Evolutionary conservation across 2,113 vertebrate species (phyloP), one percentile per base, ranked within the genome.

Genomic region (Eira barbara): DNA sequence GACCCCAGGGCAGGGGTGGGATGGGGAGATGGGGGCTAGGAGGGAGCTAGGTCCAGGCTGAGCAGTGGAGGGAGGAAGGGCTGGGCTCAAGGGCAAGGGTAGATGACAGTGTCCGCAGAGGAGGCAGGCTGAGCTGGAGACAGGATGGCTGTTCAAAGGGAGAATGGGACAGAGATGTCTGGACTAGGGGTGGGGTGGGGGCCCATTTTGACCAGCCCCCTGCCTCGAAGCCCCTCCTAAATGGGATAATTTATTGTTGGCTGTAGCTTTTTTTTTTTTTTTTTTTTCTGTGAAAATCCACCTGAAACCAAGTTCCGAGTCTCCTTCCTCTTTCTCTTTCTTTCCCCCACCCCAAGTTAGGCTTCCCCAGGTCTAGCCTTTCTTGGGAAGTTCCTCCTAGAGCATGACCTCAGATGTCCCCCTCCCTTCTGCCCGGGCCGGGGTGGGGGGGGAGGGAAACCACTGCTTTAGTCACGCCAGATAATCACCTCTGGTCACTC

Each of bases 401-500:
- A 90, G 65, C 78, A 5, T 90, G 65, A 85, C 91, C 97, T 98
- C 89, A 39, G 82, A 59, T 87, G 76, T 85, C 79, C 94, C 88
- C 96, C 96, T 95, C 97, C 97, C 94, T 95, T 76, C 84, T 84
- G 49, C 90, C 78, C 15, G 20, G 89, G 92, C 88, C n/a, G 27
- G 45, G 87, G 87, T 11, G 45, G 45, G 47, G 13, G 47, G 96
- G 89, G 45, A 90, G 95, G 92, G 97, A 96, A 95, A 98, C 97
- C 97, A n/a, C 97, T 45, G 95, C 94, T 97, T 98, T 97, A 98
- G 97, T 98, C 98, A 98, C 4, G 80, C 96, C 96, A 94, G 98
- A 98, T 98, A 98, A 98, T 98, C 97, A 98, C 98, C 98, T 98
- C 97, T 98, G 98, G 98, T 98, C 98, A 98, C 97, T 98, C 86